Evolutionary conservation across 2,797 vertebrate genomes (phyloP).

Genomic region (Huso huso): DNA sequence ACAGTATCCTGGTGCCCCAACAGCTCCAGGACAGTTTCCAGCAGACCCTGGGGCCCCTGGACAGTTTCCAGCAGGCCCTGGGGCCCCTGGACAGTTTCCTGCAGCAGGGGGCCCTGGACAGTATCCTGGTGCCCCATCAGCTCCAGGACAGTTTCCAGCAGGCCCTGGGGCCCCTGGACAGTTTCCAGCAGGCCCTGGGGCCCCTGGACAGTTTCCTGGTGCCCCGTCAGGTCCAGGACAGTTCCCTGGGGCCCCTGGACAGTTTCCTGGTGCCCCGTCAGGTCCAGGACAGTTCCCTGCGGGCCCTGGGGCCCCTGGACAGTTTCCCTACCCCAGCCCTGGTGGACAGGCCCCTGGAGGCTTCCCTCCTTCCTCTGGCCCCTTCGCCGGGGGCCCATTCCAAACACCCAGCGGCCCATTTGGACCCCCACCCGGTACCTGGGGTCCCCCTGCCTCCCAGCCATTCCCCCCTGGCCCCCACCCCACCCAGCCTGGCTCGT

Average conservation of each 20-base stretch:
- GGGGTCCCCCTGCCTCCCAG: conserved; percentile 54
- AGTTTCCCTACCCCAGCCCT: conserved; percentile 59
- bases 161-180: conserved; percentile 54
- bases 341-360: conserved; percentile 56
- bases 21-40: no score
- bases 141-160: conserved; percentile 52
- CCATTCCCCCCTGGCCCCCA: conserved; percentile 40
- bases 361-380: conserved; percentile 51
- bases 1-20: no score
- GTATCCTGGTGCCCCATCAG: conserved; percentile 51
- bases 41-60: conserved; percentile 56
- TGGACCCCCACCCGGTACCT: conserved; percentile 57
- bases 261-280: conserved; percentile 50
- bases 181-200: conserved; percentile 41
- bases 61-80: conserved; percentile 41
- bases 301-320: conserved; percentile 55
- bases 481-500: conserved; percentile 8
- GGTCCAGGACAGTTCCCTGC: conserved; percentile 53
- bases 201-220: no score
- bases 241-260: conserved; percentile 52
- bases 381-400: conserved; percentile 48
- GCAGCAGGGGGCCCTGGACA: no score
- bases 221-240: no score
- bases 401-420: conserved; percentile 53
- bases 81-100: conserved; percentile 56